A percentile compares a stretch with the other conserved stretches of the same genome.
These are phyloP conservation scores for Megalopta genalis DNA, from an alignment of 1,140 invertebrate species.

Conservation along the genomic window DNA sequence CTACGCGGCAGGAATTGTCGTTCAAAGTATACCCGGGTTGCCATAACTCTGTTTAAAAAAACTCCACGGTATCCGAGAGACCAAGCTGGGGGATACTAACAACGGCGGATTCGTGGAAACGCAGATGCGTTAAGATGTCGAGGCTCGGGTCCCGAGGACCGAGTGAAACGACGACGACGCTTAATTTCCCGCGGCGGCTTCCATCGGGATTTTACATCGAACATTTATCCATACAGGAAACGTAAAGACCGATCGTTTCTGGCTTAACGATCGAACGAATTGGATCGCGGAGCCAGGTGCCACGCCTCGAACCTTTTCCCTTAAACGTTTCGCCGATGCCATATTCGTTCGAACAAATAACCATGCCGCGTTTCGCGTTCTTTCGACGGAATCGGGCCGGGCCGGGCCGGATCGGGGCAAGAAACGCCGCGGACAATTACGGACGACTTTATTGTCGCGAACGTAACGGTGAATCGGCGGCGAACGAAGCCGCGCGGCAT, in stretches of 20 bases:
- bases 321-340: slow-evolving; percentile 19
- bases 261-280: not conserved
- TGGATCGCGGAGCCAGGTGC: not conserved
- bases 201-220: not conserved
- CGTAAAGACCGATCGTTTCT: not conserved
- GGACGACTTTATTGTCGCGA: slow-evolving; percentile 39
- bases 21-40: no score
- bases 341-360: slow-evolving; percentile 21
- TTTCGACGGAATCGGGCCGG: no score
- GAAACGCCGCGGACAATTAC: slow-evolving; percentile 29
- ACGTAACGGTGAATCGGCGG: slow-evolving; percentile 35
- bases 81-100: no score
- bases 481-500: slow-evolving; percentile 10
- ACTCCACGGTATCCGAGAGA: no score
- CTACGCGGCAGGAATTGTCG: no score
- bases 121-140: not conserved
- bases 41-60: no score
- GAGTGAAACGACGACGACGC: not conserved
- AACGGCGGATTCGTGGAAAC: not conserved
- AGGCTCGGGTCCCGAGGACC: not conserved
- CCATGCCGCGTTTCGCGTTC: not conserved
- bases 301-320: not conserved
- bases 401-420: slow-evolving; percentile 2
- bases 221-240: not conserved
- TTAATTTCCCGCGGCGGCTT: not conserved